A percentile compares a stretch with the other conserved stretches of the same genome.
Conservation (phyloP, 2,888 invertebrate species). For the Standfussiana lucernea region DNA sequence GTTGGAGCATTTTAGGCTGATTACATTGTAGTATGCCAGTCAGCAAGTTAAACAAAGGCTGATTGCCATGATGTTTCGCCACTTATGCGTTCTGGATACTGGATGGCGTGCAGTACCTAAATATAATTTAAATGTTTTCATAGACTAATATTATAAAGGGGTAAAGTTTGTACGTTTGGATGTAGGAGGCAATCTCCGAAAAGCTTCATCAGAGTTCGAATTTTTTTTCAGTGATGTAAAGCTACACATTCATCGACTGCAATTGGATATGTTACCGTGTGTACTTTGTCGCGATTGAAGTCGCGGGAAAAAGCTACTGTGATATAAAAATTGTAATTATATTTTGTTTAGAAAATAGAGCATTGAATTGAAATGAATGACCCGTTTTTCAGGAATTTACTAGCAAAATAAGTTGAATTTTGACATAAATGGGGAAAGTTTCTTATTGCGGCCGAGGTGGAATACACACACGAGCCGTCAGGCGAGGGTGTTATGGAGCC, state of each 20-base stretch:
- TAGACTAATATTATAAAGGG: background rate
- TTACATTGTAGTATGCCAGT: background rate
- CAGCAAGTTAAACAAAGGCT: background rate
- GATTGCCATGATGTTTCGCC: background rate
- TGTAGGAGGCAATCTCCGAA: background rate
- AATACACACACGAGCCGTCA: too few species aligned
- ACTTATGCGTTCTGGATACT: background rate
- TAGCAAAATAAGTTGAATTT: background rate
- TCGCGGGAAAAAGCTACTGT: background rate
- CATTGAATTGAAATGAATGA: slow-evolving; percentile 2
- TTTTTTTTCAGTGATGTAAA: background rate
- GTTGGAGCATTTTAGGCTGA: background rate
- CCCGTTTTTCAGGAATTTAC: background rate
- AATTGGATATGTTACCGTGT: background rate
- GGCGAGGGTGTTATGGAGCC: too few species aligned
- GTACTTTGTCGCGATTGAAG: background rate
- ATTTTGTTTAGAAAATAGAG: background rate
- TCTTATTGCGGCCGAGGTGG: too few species aligned
- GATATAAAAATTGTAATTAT: background rate
- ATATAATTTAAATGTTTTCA: background rate
- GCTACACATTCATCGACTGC: background rate
- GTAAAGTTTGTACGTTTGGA: background rate
- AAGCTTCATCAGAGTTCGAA: background rate
- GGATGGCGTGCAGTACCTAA: background rate
- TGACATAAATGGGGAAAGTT: too few species aligned